A percentile compares a stretch with the other conserved stretches of the same genome.
These are phyloP conservation scores for Thunnus thynnus DNA, from an alignment of 2,113 vertebrate genomes.

Conservation along the genomic window DNA sequence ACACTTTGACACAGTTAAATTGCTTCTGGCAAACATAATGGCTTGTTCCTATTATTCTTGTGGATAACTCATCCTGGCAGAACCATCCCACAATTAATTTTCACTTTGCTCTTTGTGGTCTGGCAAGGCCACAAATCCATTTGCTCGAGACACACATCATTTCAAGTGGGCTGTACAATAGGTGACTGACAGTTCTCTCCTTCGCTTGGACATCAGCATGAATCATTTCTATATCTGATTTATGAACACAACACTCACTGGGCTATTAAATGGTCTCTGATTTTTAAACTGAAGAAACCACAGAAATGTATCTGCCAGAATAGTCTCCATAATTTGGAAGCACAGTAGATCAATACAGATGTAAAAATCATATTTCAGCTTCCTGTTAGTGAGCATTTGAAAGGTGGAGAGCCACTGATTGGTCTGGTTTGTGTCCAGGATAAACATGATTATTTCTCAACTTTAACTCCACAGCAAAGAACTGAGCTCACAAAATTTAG, in stretches of 20 bases:
- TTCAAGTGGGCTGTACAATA: neutral
- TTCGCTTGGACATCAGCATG: neutral
- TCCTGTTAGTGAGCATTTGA: no score
- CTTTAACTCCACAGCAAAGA: neutral
- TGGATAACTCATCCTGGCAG: conserved; percentile 24
- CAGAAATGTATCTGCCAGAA: neutral
- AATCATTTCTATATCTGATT: conserved; percentile 12
- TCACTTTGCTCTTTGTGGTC: conserved; percentile 25
- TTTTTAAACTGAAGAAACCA: neutral
- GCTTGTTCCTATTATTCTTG: conserved; percentile 9
- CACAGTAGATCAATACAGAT: neutral
- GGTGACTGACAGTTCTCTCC: conserved; percentile 17
- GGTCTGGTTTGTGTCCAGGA: neutral
- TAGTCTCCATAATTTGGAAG: neutral
- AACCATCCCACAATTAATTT: conserved; percentile 27
- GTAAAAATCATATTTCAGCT: no score
- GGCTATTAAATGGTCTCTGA: neutral
- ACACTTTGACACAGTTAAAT: conserved; percentile 47
- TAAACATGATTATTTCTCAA: neutral
- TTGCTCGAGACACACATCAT: neutral
- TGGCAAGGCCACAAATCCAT: conserved; percentile 4
- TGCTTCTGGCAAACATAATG: conserved; percentile 18
- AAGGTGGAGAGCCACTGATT: neutral
- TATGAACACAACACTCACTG: neutral
- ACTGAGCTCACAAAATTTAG: neutral